Evolutionary conservation across 2,888 invertebrate genomes (phyloP).

Genomic region (Eugnorisma glareosa): DNA sequence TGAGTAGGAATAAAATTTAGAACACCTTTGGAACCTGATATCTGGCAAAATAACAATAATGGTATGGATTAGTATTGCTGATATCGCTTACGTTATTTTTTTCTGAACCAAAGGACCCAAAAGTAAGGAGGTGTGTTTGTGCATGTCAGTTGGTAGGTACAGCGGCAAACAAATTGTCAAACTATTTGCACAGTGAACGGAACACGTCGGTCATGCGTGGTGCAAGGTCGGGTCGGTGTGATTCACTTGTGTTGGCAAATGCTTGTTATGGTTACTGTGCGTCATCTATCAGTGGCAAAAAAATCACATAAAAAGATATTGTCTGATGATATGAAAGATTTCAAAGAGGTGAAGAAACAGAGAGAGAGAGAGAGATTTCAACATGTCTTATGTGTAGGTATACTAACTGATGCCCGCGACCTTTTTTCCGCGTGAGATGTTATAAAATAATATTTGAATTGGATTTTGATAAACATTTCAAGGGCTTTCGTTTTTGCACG

Average conservation of each 20-base stretch:
- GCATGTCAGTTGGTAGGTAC: neutral
- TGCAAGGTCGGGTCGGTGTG: constrained; percentile 64
- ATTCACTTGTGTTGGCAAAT: constrained; percentile 32
- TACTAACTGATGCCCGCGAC: neutral
- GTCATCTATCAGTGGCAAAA: neutral
- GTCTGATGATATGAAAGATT: neutral
- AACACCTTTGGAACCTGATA: too few species aligned
- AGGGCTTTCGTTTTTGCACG: too few species aligned
- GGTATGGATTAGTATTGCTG: neutral
- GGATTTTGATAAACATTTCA: too few species aligned
- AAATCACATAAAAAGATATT: neutral
- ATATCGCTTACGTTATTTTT: neutral
- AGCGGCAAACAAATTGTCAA: constrained; percentile 19
- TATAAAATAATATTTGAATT: too few species aligned
- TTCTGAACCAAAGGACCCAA: constrained; percentile 2
- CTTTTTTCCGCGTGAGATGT: too few species aligned
- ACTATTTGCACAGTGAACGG: constrained; percentile 45
- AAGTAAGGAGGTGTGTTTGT: constrained; percentile 16
- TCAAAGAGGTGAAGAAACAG: neutral
- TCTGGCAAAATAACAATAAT: neutral
- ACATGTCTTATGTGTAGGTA: neutral
- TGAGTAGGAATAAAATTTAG: too few species aligned
- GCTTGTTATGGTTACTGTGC: constrained; percentile 1
- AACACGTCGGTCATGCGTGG: constrained; percentile 38
- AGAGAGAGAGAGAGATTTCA: neutral